Evolutionary conservation across 2,797 vertebrate genomes (phyloP).

Genomic region (Gila robusta): DNA sequence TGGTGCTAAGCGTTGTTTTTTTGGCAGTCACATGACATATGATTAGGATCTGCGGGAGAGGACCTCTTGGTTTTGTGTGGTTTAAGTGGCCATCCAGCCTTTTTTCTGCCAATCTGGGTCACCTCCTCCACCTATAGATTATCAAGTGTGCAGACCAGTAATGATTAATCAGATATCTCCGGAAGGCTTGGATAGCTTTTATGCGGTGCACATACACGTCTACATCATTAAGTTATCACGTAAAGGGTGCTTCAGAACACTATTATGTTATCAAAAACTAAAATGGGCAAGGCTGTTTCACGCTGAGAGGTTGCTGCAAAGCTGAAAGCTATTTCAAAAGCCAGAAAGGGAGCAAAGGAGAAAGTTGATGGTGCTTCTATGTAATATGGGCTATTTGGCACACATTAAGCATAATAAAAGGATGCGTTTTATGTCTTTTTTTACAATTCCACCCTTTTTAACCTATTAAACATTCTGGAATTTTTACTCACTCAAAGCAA

Average conservation of each 20-base stretch:
- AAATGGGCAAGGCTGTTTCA: constrained; percentile 63
- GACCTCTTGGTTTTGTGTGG: constrained; percentile 65
- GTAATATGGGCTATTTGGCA: constrained; percentile 57
- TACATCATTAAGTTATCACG: constrained; percentile 72
- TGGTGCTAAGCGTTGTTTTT: constrained; percentile 64
- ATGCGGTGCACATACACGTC: constrained; percentile 63
- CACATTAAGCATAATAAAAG: constrained; percentile 67
- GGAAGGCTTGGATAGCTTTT: constrained; percentile 72
- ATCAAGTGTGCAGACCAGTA: constrained; percentile 68
- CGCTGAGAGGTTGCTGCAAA: constrained; percentile 63
- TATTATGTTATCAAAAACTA: constrained; percentile 75
- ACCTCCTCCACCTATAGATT: constrained; percentile 70
- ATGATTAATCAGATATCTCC: constrained; percentile 74
- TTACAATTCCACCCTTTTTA: constrained; percentile 57
- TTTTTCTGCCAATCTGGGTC: constrained; percentile 66
- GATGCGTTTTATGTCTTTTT: constrained; percentile 19
- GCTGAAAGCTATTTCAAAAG: constrained; percentile 58
- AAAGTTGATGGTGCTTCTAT: constrained; percentile 35
- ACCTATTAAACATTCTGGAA: constrained; percentile 46
- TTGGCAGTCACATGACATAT: constrained; percentile 67
- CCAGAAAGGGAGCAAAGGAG: constrained; percentile 48
- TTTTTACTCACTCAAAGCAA: constrained; percentile 66
- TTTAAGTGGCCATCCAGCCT: constrained; percentile 69
- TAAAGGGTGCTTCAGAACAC: constrained; percentile 76
- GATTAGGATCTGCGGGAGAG: constrained; percentile 68